Conservation (phyloP, 2,113 vertebrate genomes). For the Carassius carassius region DNA sequence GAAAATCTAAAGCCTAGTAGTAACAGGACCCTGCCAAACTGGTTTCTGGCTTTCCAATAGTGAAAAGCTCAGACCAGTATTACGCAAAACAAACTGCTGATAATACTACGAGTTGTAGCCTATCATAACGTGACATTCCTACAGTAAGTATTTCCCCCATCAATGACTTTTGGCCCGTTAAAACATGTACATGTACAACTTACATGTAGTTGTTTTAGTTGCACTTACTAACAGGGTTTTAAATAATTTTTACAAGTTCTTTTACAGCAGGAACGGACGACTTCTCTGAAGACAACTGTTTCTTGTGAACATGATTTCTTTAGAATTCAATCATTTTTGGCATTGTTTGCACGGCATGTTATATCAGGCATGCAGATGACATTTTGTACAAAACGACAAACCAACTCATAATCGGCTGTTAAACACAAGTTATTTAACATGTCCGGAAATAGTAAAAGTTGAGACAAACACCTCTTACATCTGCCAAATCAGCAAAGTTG, state of each 20-base stretch:
- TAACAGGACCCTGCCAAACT: neutral
- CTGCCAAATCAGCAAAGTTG: neutral
- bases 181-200: neutral
- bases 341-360: neutral
- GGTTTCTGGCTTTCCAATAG: neutral
- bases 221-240: neutral
- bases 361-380: neutral
- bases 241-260: neutral
- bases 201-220: neutral
- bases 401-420: neutral
- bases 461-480: neutral
- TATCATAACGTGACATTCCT: neutral
- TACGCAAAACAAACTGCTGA: neutral
- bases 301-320: neutral
- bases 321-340: neutral
- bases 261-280: neutral
- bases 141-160: neutral
- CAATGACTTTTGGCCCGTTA: neutral
- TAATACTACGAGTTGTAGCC: neutral
- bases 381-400: neutral
- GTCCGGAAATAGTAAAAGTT: too few species aligned
- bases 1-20: neutral
- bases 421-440: neutral
- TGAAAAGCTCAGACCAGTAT: neutral
- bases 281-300: neutral